Conservation (phyloP, 2,888 invertebrate species). For the Epinotia bilunana region DNA sequence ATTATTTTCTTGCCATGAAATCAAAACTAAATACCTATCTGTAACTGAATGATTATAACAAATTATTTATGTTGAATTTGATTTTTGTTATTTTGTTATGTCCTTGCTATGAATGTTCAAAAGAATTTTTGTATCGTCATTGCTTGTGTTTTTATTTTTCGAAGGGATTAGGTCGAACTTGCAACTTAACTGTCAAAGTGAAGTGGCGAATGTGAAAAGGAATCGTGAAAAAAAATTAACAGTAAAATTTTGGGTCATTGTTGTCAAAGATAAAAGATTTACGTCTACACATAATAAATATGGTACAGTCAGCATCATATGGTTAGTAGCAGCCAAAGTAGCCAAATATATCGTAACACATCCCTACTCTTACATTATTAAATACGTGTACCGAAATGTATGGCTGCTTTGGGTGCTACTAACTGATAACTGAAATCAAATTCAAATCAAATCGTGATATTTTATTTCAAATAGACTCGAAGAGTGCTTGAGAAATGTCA, state of each 20-base stretch:
- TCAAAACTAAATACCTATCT: neutral
- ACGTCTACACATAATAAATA: neutral
- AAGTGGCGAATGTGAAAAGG: constrained; percentile 3
- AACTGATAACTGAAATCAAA: too few species aligned
- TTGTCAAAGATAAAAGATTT: neutral
- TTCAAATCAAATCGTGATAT: too few species aligned
- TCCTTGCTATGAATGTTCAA: neutral
- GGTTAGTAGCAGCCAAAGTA: too few species aligned
- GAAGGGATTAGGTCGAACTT: constrained; percentile 11
- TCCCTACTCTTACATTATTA: too few species aligned
- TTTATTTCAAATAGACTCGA: too few species aligned
- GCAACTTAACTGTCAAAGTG: constrained; percentile 11
- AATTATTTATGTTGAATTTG: neutral
- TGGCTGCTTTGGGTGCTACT: too few species aligned
- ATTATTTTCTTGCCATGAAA: neutral
- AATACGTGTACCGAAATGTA: too few species aligned
- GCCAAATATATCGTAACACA: too few species aligned
- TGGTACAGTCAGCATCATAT: too few species aligned
- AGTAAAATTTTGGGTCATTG: neutral
- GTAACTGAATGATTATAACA: neutral
- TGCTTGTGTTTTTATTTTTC: constrained; percentile 19
- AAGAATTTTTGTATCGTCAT: constrained; percentile 7
- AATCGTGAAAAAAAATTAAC: neutral
- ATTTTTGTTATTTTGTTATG: neutral
- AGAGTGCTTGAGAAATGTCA: too few species aligned